These are phyloP conservation scores for Prionailurus viverrinus DNA, from an alignment of 2,113 vertebrate species.

Conservation along the genomic window DNA sequence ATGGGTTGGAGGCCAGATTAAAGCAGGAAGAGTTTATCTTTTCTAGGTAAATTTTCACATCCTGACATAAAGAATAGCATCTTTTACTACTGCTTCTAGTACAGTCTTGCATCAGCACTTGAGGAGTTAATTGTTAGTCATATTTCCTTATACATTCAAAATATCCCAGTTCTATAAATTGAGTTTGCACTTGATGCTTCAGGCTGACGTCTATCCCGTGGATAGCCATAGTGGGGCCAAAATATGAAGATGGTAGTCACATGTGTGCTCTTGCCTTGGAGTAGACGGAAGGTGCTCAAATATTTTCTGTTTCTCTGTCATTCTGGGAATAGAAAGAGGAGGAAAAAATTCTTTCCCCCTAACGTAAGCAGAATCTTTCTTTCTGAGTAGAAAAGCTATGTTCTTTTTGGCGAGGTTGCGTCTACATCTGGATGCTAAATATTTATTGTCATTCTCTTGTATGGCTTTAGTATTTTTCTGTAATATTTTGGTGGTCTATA, in stretches of 20 bases:
- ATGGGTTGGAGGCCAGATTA: not conserved
- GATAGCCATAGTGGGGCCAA: not conserved
- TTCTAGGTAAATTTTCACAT: conserved; percentile 17
- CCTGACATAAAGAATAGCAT: not conserved
- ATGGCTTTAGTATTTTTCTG: not conserved
- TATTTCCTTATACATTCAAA: not conserved
- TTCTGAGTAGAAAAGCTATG: not conserved
- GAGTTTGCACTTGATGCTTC: not conserved
- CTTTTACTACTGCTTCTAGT: not conserved
- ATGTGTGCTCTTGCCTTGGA: not conserved
- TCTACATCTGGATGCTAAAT: not conserved
- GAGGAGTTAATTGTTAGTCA: not conserved
- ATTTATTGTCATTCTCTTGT: conserved; percentile 34
- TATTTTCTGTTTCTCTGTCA: not conserved
- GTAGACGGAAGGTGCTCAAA: not conserved
- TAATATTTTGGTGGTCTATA: conserved; percentile 11
- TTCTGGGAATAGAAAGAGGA: not conserved
- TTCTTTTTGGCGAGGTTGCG: not conserved
- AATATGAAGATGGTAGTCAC: not conserved
- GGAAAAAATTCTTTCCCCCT: not conserved
- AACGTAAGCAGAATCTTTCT: not conserved
- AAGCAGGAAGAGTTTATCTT: not conserved
- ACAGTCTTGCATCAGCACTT: not conserved
- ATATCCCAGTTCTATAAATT: not conserved
- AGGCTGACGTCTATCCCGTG: not conserved